Evolutionary conservation across 1,140 invertebrate species (phyloP), one percentile per base, ranked within the genome.

Genomic region (Hypsibius dujardini): DNA sequence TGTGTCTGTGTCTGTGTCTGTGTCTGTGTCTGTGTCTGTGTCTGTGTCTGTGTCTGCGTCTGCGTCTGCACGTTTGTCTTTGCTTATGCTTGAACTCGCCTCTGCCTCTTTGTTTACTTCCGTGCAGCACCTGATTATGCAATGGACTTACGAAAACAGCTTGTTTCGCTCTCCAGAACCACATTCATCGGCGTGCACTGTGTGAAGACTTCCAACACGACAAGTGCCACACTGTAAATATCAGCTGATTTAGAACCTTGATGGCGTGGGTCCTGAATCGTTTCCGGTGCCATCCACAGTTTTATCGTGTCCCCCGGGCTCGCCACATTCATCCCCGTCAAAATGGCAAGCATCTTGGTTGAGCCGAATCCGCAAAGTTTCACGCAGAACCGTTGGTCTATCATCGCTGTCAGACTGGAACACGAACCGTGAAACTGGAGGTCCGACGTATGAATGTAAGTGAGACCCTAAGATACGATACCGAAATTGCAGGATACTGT

Each of bases 191-290:
- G 62, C 62, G 62, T 67, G 42, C 42, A 14, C 3, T 42, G 62
- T 67, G 62, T 67, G 62, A 67, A 67, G 3, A 67, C 45, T 42
- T 67, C 62, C 7, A 67, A 3, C 3, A 67, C 45, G 42, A 67
- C 42, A 7, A 67, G 62, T 3, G 62, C 62, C 42, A 42, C 42
- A 42, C 42, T 67, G 42, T 14, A 67, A 7, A 42, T 42, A 67
- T 67, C 62, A 7, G 62, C 62, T 14, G 62, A 12, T 42, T 67
- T 67, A 12, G 62, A 67, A 14, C 62, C 62, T 3, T 3, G 7
- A 42, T 67, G 7, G 12, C 42, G 62, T 42, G 7, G 7, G 62
- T 67, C 62, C 12, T 3, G 7, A 7, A 67, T 12, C 62, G 45
- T 67, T 42, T 67, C 62, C 7, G 62, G 62, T 3, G 62, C 7